Conservation (phyloP, 2,888 invertebrate genomes). For the Furcula furcula region DNA sequence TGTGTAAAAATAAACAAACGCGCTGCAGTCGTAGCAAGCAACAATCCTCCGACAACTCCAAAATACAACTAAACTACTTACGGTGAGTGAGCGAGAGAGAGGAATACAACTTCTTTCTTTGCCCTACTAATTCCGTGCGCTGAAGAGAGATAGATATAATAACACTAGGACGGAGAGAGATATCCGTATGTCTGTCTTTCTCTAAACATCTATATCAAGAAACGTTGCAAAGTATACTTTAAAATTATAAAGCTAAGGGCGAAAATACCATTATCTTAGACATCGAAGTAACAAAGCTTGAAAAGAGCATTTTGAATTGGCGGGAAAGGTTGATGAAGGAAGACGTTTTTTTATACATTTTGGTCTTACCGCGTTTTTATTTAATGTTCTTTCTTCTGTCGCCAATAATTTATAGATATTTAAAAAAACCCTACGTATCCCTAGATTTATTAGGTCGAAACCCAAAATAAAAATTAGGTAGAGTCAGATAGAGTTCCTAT, state of each 20-base stretch:
- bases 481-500: no score
- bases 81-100: conserved; percentile 12
- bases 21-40: conserved; percentile 23
- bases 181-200: conserved; percentile 24
- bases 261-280: conserved; percentile 1
- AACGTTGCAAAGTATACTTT: conserved; percentile 10
- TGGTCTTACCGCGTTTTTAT: no score
- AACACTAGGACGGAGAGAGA: conserved; percentile 32
- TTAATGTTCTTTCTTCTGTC: no score
- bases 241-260: fast-evolving
- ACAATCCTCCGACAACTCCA: conserved; percentile 29
- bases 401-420: no score
- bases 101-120: conserved; percentile 17
- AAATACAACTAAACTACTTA: conserved; percentile 44
- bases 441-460: no score
- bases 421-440: no score
- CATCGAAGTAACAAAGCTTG: conserved; percentile 8
- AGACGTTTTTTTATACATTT: conserved; percentile 16
- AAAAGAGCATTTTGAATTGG: conserved; percentile 40
- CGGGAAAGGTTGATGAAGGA: conserved; percentile 52
- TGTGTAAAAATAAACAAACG: conserved; percentile 48
- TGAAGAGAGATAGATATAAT: conserved; percentile 48
- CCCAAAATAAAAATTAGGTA: no score
- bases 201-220: conserved; percentile 6
- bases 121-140: conserved; percentile 6